These are phyloP conservation scores for Syngnathus typhle DNA, from an alignment of 2,113 vertebrate species.

Conservation along the genomic window DNA sequence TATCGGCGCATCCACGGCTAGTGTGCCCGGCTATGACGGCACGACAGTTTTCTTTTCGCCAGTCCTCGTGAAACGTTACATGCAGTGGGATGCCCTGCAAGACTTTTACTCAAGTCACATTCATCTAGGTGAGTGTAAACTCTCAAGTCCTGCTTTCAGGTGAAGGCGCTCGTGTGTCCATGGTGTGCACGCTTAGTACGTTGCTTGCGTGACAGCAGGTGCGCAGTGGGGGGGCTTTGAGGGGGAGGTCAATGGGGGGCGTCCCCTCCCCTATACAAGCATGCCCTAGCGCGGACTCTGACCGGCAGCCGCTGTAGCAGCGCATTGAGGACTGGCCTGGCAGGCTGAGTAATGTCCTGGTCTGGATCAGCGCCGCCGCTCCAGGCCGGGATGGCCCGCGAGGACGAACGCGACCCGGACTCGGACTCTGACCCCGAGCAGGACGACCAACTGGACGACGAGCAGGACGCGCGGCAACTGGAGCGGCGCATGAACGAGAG, in stretches of 20 bases:
- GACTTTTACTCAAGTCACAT: too few species aligned
- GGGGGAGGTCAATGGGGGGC: neutral
- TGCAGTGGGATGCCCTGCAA: too few species aligned
- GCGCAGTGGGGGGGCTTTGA: neutral
- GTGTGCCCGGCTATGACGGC: too few species aligned
- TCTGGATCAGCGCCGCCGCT: slow-evolving; percentile 19
- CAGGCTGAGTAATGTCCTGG: slow-evolving; percentile 28
- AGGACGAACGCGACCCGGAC: slow-evolving; percentile 1
- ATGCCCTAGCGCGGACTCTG: slow-evolving; percentile 4
- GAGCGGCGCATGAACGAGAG: slow-evolving; percentile 54
- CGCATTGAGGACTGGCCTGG: slow-evolving; percentile 8
- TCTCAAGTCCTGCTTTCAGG: neutral
- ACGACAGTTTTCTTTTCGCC: too few species aligned
- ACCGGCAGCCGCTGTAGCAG: slow-evolving; percentile 5
- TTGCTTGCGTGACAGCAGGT: slow-evolving; percentile 7
- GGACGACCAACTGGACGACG: slow-evolving; percentile 51
- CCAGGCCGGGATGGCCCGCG: neutral
- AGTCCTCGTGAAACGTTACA: too few species aligned
- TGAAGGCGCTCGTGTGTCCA: neutral
- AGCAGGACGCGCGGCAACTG: slow-evolving; percentile 47
- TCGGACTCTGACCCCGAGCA: slow-evolving; percentile 8
- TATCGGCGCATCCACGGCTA: too few species aligned
- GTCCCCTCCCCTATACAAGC: slow-evolving; percentile 35
- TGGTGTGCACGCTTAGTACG: neutral
- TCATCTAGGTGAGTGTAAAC: neutral